Conservation (phyloP, 2,113 vertebrate genomes). For the Bubo scandiacus region DNA sequence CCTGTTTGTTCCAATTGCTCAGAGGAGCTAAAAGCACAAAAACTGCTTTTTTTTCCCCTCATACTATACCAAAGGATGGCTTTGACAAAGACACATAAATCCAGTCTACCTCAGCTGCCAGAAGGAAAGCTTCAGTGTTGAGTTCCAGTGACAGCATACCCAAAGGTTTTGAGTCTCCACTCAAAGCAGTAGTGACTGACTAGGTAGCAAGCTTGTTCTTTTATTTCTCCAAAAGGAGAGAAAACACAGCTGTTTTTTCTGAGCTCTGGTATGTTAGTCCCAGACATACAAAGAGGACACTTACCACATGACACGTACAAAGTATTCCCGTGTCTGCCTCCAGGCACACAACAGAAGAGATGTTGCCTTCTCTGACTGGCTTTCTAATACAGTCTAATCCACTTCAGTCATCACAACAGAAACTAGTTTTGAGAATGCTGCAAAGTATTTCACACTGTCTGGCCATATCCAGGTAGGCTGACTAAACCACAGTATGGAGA, state of each 20-base stretch:
- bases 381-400: neutral
- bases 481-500: neutral
- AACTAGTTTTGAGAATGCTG: neutral
- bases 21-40: neutral
- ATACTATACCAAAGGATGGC: neutral
- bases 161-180: accelerated
- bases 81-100: neutral
- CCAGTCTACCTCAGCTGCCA: neutral
- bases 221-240: neutral
- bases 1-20: neutral
- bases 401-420: neutral
- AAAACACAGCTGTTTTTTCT: neutral
- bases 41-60: neutral
- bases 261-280: neutral
- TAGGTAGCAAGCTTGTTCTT: neutral
- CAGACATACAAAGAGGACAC: neutral
- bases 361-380: neutral
- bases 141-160: neutral
- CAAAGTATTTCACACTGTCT: neutral
- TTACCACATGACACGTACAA: accelerated
- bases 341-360: neutral
- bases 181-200: neutral
- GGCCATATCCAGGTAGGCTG: neutral
- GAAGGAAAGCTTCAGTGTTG: neutral
- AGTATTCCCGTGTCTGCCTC: neutral